These are phyloP conservation scores for Cetoscarus ocellatus DNA, from an alignment of 2,797 vertebrate species.

Conservation along the genomic window DNA sequence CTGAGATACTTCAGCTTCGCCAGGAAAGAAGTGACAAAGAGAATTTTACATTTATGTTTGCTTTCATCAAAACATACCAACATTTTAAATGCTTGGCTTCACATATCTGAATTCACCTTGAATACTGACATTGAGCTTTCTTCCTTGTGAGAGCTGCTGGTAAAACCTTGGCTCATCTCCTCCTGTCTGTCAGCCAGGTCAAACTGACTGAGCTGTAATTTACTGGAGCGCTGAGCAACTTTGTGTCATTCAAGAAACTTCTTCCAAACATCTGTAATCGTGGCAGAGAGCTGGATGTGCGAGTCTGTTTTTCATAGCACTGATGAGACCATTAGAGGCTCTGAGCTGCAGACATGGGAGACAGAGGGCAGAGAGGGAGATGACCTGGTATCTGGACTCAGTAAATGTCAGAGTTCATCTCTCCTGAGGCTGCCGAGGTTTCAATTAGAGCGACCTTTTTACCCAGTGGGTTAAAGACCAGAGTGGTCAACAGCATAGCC, in stretches of 20 bases:
- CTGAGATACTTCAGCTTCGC: neutral
- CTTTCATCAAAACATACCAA: neutral
- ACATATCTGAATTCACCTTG: neutral
- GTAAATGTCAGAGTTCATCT: slow-evolving; percentile 54
- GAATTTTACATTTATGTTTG: neutral
- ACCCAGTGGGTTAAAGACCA: slow-evolving; percentile 46
- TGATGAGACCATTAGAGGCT: slow-evolving; percentile 60
- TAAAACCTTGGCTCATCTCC: slow-evolving; percentile 10
- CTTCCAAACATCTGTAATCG: slow-evolving; percentile 33
- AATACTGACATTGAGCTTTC: neutral
- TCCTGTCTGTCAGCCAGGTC: slow-evolving; percentile 33
- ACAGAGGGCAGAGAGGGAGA: slow-evolving; percentile 37
- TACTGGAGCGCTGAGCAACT: slow-evolving; percentile 26
- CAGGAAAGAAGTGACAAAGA: neutral
- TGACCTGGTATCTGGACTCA: slow-evolving; percentile 36
- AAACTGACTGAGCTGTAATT: slow-evolving; percentile 33
- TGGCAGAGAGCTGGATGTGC: slow-evolving; percentile 27
- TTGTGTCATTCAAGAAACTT: slow-evolving; percentile 49
- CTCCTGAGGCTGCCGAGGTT: slow-evolving; percentile 51
- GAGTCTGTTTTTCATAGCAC: slow-evolving; percentile 25
- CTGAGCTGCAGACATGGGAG: slow-evolving; percentile 13
- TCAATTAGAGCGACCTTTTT: slow-evolving; percentile 65
- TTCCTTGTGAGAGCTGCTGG: slow-evolving; percentile 1
- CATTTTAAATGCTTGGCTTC: slow-evolving; percentile 7
- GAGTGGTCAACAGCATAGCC: slow-evolving; percentile 34